Percentiles rank a stretch among this genome's conserved stretches.
These are phyloP conservation scores for Cactoblastis cactorum DNA, from an alignment of 2,888 invertebrate genomes.

Conservation along the genomic window DNA sequence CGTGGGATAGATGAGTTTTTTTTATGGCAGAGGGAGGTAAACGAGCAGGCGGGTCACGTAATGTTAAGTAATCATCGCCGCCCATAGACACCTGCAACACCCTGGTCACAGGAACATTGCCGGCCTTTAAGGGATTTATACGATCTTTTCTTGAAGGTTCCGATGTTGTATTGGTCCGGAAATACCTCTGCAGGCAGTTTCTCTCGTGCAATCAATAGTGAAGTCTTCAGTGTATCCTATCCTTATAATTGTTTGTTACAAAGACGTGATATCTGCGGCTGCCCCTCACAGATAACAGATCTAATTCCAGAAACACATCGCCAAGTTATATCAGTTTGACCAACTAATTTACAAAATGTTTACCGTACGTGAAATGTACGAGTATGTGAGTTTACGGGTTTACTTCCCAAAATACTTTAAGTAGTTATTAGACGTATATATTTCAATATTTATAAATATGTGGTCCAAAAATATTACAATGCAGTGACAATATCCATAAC, in stretches of 20 bases:
- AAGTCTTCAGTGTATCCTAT: neutral
- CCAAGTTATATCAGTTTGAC: conserved; percentile 21
- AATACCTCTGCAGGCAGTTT: too few species aligned
- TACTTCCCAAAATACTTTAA: neutral
- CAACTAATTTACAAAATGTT: conserved; percentile 17
- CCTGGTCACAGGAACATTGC: too few species aligned
- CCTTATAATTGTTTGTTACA: conserved; percentile 15
- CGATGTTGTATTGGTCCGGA: too few species aligned
- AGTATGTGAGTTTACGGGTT: neutral
- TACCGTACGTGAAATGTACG: neutral
- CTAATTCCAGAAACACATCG: conserved; percentile 30
- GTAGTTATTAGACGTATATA: neutral
- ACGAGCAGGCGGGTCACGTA: too few species aligned
- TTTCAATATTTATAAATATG: neutral
- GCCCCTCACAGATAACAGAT: conserved; percentile 33
- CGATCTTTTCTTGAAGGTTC: too few species aligned
- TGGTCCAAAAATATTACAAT: neutral
- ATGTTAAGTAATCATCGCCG: too few species aligned
- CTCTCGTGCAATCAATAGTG: neutral
- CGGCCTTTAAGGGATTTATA: too few species aligned
- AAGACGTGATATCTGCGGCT: conserved; percentile 9
- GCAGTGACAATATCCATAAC: too few species aligned
- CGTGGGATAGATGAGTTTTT: too few species aligned
- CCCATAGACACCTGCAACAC: too few species aligned
- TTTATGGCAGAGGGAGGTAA: too few species aligned